Conservation (phyloP, 2,797 vertebrate genomes). For the Acanthurus tractus region DNA sequence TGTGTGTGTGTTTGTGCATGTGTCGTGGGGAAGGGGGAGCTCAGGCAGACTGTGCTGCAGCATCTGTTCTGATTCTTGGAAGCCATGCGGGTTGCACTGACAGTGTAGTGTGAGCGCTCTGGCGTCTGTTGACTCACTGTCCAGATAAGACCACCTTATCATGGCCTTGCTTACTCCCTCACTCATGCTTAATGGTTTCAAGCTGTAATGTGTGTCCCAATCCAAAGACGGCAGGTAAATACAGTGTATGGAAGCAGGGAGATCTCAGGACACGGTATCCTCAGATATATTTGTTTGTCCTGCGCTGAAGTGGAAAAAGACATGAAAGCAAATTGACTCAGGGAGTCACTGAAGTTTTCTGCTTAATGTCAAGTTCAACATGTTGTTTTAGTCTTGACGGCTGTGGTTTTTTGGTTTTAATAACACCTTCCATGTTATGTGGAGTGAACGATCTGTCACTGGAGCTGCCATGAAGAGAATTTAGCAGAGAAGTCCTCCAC, state of each 20-base stretch:
- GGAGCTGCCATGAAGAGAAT: constrained; percentile 15
- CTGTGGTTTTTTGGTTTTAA: constrained; percentile 53
- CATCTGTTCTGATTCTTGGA: constrained; percentile 70
- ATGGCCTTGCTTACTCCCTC: constrained; percentile 40
- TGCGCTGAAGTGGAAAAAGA: constrained; percentile 63
- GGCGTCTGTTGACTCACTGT: constrained; percentile 63
- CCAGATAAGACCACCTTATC: constrained; percentile 76
- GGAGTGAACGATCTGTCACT: constrained; percentile 35
- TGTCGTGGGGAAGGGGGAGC: neutral
- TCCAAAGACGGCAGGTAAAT: constrained; percentile 66
- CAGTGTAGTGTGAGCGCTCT: constrained; percentile 50
- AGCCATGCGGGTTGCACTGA: constrained; percentile 60
- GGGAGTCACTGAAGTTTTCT: constrained; percentile 33
- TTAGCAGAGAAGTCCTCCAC: constrained; percentile 11
- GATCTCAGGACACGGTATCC: constrained; percentile 31
- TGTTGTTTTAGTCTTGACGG: constrained; percentile 27
- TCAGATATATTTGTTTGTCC: constrained; percentile 72
- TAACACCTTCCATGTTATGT: constrained; percentile 44
- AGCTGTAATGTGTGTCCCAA: constrained; percentile 64
- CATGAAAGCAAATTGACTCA: constrained; percentile 45
- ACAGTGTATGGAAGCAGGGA: constrained; percentile 16
- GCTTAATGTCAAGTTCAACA: constrained; percentile 24
- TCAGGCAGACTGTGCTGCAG: constrained; percentile 39
- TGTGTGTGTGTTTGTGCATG: too few relatives aligned
- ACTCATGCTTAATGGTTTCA: constrained; percentile 71